phyloP scores from a whole-genome alignment of 2,888 invertebrate species.

The Tetanocera ferruginea region DNA sequence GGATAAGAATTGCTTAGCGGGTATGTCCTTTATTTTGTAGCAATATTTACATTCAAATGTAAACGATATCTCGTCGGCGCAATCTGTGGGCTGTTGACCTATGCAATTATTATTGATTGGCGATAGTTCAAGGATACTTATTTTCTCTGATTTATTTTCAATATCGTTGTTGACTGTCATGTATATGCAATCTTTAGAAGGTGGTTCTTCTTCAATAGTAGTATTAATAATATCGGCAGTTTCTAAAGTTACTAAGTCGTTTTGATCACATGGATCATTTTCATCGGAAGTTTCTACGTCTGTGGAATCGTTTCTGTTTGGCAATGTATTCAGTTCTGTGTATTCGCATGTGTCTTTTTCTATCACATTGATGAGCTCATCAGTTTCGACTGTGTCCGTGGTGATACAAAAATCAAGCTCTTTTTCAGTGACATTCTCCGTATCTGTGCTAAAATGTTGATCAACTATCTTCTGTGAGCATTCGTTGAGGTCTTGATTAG shows the following conservation, averaged over 20 bases:
- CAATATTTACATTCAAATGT: conserved; percentile 60
- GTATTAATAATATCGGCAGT: conserved; percentile 7
- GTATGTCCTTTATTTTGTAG: conserved; percentile 52
- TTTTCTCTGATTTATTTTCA: not conserved
- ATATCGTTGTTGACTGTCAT: not conserved
- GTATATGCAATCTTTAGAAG: not conserved
- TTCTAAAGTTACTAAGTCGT: conserved; percentile 12
- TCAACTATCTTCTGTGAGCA: not conserved
- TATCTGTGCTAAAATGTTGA: not conserved
- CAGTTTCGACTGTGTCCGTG: not conserved
- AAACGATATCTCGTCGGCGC: conserved; percentile 44
- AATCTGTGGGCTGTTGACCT: conserved; percentile 28
- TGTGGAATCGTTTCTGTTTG: not conserved
- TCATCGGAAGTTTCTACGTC: not conserved
- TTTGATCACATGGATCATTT: not conserved
- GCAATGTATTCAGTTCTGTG: not conserved
- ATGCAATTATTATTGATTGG: conserved; percentile 39
- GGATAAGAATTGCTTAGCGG: conserved; percentile 52
- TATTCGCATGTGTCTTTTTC: not conserved
- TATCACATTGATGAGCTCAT: not conserved
- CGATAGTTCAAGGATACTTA: not conserved
- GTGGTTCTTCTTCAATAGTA: not conserved
- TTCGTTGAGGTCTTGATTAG: not conserved
- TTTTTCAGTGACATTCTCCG: not conserved
- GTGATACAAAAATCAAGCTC: not conserved